Evolutionary conservation across 2,888 invertebrate genomes (phyloP).

Genomic region (Heliconius hortense): DNA sequence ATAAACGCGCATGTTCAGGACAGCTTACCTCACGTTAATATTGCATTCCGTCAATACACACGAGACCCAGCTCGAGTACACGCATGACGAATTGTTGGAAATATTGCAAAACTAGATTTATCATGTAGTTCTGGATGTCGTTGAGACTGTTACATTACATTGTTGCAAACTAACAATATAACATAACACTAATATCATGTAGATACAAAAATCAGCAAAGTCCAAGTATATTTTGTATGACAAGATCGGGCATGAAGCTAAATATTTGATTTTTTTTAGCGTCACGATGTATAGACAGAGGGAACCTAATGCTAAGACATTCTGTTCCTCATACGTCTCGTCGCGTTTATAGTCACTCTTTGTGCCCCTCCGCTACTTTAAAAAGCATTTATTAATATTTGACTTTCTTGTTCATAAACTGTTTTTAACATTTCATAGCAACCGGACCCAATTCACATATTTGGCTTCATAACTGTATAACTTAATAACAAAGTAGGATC

Average conservation of each 20-base stretch:
- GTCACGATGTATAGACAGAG: too few species aligned
- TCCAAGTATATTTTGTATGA: background rate
- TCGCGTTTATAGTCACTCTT: too few species aligned
- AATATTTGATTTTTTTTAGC: background rate
- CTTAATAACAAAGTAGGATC: slow-evolving; percentile 17
- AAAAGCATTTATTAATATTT: too few species aligned
- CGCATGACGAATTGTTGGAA: slow-evolving; percentile 59
- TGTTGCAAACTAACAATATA: slow-evolving; percentile 37
- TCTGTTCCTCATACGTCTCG: too few species aligned
- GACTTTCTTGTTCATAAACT: background rate
- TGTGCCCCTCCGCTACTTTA: too few species aligned
- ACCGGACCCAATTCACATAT: background rate
- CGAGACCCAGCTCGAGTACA: slow-evolving; percentile 53
- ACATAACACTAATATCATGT: slow-evolving; percentile 36
- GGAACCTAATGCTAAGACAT: too few species aligned
- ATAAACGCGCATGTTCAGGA: slow-evolving; percentile 64
- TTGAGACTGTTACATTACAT: slow-evolving; percentile 39
- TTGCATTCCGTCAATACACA: slow-evolving; percentile 80
- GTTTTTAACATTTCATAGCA: background rate
- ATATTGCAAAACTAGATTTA: slow-evolving; percentile 32
- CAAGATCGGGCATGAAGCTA: slow-evolving; percentile 1
- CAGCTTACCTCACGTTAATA: slow-evolving; percentile 76
- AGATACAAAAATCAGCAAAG: slow-evolving; percentile 9
- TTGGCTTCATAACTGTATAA: slow-evolving; percentile 14
- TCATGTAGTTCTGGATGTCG: slow-evolving; percentile 34